Percentiles rank a stretch among this genome's conserved stretches.
These are phyloP conservation scores for Sialia sialis DNA, from an alignment of 2,113 vertebrate species.

Conservation along the genomic window DNA sequence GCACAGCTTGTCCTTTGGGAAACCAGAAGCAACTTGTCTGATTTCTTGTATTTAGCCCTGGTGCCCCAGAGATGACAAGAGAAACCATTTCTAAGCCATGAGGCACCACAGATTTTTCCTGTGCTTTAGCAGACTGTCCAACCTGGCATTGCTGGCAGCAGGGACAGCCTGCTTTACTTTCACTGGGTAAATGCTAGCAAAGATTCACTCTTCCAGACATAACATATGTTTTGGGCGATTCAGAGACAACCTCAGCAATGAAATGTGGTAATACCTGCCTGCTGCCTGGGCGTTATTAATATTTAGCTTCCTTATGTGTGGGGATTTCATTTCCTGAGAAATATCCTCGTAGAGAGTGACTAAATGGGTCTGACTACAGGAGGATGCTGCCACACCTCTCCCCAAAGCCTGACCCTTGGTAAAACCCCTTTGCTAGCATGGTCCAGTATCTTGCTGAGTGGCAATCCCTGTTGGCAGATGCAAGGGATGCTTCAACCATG, in stretches of 20 bases:
- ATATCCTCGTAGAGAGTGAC: not conserved
- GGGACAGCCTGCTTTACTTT: not conserved
- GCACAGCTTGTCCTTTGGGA: not conserved
- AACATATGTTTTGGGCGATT: not conserved
- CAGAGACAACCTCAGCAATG: not conserved
- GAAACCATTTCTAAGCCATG: not conserved
- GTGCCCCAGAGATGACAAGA: not conserved
- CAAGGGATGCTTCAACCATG: not conserved
- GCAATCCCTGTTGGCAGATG: not conserved
- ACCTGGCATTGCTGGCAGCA: not conserved
- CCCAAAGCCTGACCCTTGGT: not conserved
- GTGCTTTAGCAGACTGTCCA: not conserved
- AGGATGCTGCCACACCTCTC: not conserved
- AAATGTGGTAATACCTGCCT: not conserved
- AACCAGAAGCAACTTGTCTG: not conserved
- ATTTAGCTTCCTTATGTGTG: not conserved
- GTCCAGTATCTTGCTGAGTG: fast-evolving
- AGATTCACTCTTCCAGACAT: not conserved
- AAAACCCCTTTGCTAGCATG: fast-evolving
- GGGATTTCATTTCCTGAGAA: not conserved
- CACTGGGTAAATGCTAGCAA: not conserved
- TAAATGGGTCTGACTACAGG: not conserved
- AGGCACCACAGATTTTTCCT: not conserved
- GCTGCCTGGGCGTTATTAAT: not conserved
- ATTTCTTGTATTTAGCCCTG: not conserved